Conservation (phyloP, 2,113 vertebrate species). For the Myotis lucifugus region DNA sequence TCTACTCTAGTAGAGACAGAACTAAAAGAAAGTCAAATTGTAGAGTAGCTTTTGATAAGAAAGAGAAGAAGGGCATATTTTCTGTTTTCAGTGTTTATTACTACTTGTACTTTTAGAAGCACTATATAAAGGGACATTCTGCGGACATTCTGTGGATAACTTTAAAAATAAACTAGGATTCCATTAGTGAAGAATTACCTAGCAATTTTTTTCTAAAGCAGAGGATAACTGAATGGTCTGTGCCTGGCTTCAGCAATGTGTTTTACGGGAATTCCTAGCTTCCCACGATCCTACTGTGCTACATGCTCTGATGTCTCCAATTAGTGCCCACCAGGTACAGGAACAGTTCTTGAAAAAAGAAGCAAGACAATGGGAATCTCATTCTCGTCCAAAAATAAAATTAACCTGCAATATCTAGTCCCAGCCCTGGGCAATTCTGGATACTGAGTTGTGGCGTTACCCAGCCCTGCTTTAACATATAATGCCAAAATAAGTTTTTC, state of each 20-base stretch:
- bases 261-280: background rate
- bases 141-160: background rate
- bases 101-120: background rate
- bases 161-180: background rate
- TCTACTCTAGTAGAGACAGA: background rate
- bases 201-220: background rate
- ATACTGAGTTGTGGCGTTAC: background rate
- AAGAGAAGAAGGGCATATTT: background rate
- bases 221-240: background rate
- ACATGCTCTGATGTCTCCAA: background rate
- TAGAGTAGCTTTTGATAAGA: background rate
- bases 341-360: background rate
- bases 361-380: background rate
- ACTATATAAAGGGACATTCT: background rate
- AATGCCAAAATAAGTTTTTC: background rate
- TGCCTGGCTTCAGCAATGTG: background rate
- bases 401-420: background rate
- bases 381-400: background rate
- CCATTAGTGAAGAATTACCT: background rate
- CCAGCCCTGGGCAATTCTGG: background rate
- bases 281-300: background rate
- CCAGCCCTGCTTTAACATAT: background rate
- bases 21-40: background rate
- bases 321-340: background rate
- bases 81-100: background rate